phyloP scores from a whole-genome alignment of 64 coral and sea anemone genomes.

The Montipora capricornis region DNA sequence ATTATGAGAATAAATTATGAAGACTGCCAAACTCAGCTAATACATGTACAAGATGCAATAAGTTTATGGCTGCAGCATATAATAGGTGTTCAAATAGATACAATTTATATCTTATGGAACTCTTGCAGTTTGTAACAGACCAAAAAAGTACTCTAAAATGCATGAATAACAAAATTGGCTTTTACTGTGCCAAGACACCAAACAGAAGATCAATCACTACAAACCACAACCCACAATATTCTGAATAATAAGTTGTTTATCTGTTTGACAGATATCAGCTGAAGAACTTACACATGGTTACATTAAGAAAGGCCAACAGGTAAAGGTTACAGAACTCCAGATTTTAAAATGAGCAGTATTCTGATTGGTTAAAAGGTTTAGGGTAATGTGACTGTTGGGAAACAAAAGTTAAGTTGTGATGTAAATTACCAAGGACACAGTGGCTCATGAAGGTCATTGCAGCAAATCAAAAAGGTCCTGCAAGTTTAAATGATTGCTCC shows the following conservation, averaged over 20 bases:
- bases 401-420: too few relatives aligned
- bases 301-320: not conserved
- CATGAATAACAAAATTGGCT: not conserved
- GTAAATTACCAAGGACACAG: too few relatives aligned
- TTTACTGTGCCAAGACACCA: not conserved
- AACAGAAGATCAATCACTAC: not conserved
- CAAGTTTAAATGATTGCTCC: too few relatives aligned
- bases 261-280: not conserved
- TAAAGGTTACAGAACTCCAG: not conserved
- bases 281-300: not conserved
- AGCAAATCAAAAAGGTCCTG: too few relatives aligned
- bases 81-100: not conserved
- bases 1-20: too few relatives aligned
- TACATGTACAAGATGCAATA: too few relatives aligned
- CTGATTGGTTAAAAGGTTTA: too few relatives aligned
- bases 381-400: too few relatives aligned
- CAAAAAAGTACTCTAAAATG: not conserved
- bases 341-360: not conserved
- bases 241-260: conserved; percentile 1
- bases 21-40: too few relatives aligned
- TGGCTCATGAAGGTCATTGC: too few relatives aligned
- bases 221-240: not conserved
- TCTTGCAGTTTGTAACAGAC: not conserved
- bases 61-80: not conserved
- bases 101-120: not conserved